Evolutionary conservation across 2,888 invertebrate genomes (phyloP).

Genomic region (Stegophylla sp.): DNA sequence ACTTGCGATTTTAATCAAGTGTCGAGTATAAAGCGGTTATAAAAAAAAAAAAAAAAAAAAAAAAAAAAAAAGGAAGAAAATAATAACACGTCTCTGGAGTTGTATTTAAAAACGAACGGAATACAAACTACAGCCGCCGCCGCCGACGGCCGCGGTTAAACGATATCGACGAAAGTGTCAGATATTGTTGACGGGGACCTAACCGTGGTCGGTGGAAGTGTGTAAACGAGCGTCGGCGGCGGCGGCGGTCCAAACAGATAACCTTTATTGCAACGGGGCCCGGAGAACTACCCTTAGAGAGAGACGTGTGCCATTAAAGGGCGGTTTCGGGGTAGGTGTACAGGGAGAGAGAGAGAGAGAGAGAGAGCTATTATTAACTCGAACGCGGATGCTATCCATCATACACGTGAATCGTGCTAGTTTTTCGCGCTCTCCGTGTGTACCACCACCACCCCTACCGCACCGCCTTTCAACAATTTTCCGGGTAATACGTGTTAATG

Average conservation of each 20-base stretch:
- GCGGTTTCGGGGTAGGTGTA: not conserved
- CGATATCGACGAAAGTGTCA: slow-evolving; percentile 23
- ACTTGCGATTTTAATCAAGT: no score
- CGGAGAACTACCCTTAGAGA: slow-evolving; percentile 31
- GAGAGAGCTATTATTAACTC: slow-evolving; percentile 47
- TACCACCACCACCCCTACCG: not conserved
- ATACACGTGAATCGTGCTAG: slow-evolving; percentile 37
- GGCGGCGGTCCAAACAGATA: slow-evolving; percentile 42
- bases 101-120: not conserved
- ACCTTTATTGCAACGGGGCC: slow-evolving; percentile 32
- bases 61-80: no score
- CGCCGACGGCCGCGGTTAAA: not conserved
- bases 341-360: not conserved
- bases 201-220: not conserved
- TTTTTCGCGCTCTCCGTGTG: slow-evolving; percentile 23
- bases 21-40: no score
- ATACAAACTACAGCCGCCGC: no score
- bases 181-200: slow-evolving; percentile 39
- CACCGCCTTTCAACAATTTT: slow-evolving; percentile 25
- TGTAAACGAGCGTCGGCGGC: slow-evolving; percentile 31
- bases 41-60: no score
- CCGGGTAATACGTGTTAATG: slow-evolving; percentile 45
- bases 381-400: slow-evolving; percentile 47
- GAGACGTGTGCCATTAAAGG: slow-evolving; percentile 43
- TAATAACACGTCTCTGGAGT: no score